Conservation (phyloP, 2,113 vertebrate species). For the Anser brachyrhynchus region DNA sequence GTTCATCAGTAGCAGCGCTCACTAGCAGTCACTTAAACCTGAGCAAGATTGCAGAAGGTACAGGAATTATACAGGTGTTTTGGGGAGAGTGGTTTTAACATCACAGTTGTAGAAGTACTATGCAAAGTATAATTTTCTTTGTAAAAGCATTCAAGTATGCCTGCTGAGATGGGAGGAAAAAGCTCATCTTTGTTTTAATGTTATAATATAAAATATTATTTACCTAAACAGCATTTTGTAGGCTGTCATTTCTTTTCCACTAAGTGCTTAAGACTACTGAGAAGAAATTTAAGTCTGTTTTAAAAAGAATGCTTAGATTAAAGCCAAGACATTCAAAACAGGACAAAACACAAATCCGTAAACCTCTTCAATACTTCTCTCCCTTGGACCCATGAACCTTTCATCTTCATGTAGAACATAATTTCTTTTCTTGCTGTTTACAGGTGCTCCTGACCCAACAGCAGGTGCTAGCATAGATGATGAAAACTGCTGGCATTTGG, state of each 20-base stretch:
- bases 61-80: conserved; percentile 1
- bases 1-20: conserved; percentile 16
- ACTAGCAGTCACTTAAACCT: conserved; percentile 39
- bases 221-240: not conserved
- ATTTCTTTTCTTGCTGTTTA: conserved; percentile 64
- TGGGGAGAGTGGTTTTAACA: not conserved
- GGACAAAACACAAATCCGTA: not conserved
- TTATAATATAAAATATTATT: not conserved
- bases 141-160: not conserved
- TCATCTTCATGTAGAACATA: not conserved
- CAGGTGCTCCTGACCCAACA: conserved; percentile 97
- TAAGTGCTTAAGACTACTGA: not conserved
- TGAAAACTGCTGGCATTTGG: conserved; percentile 98
- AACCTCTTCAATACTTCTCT: not conserved
- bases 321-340: not conserved
- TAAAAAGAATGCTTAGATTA: not conserved
- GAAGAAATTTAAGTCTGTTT: not conserved
- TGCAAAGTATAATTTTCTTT: not conserved
- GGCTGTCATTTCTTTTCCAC: not conserved
- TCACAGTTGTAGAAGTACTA: not conserved
- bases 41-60: conserved; percentile 34
- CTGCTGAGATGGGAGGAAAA: not conserved
- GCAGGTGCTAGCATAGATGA: conserved; percentile 97
- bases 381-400: not conserved
- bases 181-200: not conserved